A percentile compares a stretch with the other conserved stretches of the same genome.
Evolutionary conservation across 1,140 invertebrate genomes (phyloP).

Genomic region (Rhopalosiphum maidis): DNA sequence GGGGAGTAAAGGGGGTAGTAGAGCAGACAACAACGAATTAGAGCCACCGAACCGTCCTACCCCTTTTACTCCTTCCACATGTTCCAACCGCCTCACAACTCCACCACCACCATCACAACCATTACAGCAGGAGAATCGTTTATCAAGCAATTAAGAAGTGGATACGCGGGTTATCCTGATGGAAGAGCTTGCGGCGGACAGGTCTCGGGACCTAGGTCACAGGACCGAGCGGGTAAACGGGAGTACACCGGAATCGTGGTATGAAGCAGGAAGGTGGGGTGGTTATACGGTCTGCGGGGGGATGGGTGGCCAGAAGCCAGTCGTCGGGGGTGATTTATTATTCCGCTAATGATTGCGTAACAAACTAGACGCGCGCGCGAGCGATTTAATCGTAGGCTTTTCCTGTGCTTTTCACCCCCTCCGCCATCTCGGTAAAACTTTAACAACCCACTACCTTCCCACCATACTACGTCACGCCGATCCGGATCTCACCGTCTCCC

Average conservation of each 20-base stretch:
- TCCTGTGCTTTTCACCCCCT: conserved; percentile 31
- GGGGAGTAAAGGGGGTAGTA: background rate
- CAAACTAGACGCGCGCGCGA: conserved; percentile 35
- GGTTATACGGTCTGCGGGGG: background rate
- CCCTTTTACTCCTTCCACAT: background rate
- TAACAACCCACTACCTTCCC: background rate
- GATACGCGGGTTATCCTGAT: conserved; percentile 30
- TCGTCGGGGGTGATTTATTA: conserved; percentile 46
- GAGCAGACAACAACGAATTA: background rate
- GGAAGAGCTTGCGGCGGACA: conserved; percentile 46
- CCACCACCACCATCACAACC: conserved; percentile 5
- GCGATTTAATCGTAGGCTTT: conserved; percentile 54
- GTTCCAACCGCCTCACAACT: background rate
- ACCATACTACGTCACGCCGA: background rate
- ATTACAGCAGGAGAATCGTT: conserved; percentile 46
- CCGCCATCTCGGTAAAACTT: conserved; percentile 25
- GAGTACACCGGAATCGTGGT: background rate
- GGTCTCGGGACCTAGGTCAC: conserved; percentile 30
- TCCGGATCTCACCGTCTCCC: background rate
- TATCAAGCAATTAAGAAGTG: conserved; percentile 54
- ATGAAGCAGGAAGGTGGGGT: background rate
- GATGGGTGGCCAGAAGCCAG: conserved; percentile 8
- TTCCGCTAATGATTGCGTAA: conserved; percentile 54
- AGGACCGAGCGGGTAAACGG: too few relatives aligned
- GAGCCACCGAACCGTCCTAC: background rate